Evolutionary conservation across 2,888 invertebrate genomes (phyloP), one percentile per base, ranked within the genome.

Genomic region (Tetrapedia diversipes): DNA sequence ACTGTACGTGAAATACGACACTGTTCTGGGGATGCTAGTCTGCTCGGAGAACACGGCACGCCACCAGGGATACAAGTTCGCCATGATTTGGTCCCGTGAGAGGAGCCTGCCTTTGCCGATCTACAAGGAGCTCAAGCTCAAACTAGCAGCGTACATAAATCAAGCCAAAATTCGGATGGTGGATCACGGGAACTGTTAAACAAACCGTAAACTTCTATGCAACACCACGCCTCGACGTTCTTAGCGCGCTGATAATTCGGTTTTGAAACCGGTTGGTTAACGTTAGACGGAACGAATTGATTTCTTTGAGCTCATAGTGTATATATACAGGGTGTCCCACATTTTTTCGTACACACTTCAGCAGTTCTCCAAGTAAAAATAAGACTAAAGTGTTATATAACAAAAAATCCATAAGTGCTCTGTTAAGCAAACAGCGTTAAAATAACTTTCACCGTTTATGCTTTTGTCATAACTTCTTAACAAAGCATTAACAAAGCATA

Each of bases 51-150:
- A 53, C 65, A 51, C 51, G 60, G 34, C 65, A 22, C 47, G 59
- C 64, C 72, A 71, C 11, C 76, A 64, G 47, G 54, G 70, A 56
- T 70, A 74, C 69, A 79, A 82, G 77, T 86, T 87, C 64, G 75
- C 80, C 39, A 86, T 86, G 85, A 87, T 86, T 75, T 82, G 80
- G 69, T 87, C 86, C 70, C 84, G 82, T 0, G 67, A 76, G 79
- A 83, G 61, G 37, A 72, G 51, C 14, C 45, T 83, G 32, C 59
- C 80, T 39, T 34, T 70, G 32, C 66, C 72, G 59, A 74, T 78
- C 68, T 65, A 85, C 8, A 49, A 70, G 53, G 61, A 60, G 53
- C 72, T 85, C 61, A 82, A 86, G 67, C 53, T 74, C 19, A 76
- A 77, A 66, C 70, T 83, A 7, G 45, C 67, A 19, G 41, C 45